Evolutionary conservation across 1,140 invertebrate species (phyloP).

Genomic region (Bombus confusus): DNA sequence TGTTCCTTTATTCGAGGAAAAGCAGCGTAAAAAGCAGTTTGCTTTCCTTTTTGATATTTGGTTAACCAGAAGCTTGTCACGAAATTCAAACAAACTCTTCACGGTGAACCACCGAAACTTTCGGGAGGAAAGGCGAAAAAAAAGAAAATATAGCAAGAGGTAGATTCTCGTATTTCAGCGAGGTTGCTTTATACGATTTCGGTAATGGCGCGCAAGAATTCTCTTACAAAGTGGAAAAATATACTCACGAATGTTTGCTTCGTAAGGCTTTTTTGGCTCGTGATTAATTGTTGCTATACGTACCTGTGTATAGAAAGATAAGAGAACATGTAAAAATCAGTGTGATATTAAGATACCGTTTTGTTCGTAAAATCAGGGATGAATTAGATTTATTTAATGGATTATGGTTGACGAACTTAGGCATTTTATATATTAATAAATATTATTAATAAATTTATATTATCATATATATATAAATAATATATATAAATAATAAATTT

Average conservation of each 20-base stretch:
- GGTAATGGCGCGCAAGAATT: background rate
- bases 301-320: conserved; percentile 31
- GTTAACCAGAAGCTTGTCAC: conserved; percentile 17
- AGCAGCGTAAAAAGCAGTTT: background rate
- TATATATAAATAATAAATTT: no score
- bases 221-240: background rate
- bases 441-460: no score
- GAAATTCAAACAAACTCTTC: conserved; percentile 32
- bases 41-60: background rate
- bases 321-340: background rate
- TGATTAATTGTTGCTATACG: conserved; percentile 2
- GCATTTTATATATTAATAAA: no score
- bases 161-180: background rate
- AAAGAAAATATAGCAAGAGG: background rate
- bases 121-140: background rate
- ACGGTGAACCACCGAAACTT: background rate
- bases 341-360: no score
- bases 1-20: background rate
- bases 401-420: no score
- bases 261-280: no score
- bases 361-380: no score
- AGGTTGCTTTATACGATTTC: conserved; percentile 5
- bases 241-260: conserved; percentile 5
- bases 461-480: no score
- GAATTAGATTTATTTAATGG: no score